Evolutionary conservation across 2,797 vertebrate species (phyloP).

Genomic region (Picus viridis): DNA sequence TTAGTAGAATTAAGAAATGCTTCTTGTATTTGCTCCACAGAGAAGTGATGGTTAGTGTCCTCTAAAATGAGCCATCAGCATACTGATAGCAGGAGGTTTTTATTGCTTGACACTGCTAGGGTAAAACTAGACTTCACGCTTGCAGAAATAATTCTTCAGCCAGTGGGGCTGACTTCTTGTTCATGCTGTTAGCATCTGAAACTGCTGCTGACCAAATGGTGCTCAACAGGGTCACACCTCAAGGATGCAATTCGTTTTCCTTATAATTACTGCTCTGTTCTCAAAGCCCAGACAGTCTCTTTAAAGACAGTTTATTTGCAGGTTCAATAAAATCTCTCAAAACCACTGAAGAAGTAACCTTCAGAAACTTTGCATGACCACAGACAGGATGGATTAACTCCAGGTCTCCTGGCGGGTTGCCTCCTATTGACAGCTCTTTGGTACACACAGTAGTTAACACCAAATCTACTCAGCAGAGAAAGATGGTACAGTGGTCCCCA

Average conservation of each 20-base stretch:
- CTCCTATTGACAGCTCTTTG: background rate
- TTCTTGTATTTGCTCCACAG: background rate
- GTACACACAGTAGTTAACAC: background rate
- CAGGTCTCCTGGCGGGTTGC: fast-evolving
- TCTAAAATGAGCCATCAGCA: background rate
- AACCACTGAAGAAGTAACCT: background rate
- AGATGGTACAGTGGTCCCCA: no score
- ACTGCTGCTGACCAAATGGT: slow-evolving; percentile 12
- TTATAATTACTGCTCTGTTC: slow-evolving; percentile 15
- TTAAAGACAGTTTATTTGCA: background rate
- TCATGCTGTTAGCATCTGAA: background rate
- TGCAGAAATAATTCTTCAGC: slow-evolving; percentile 9
- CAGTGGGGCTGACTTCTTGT: background rate
- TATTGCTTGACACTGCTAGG: background rate
- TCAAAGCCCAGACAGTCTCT: background rate
- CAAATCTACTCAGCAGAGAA: background rate
- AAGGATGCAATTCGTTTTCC: slow-evolving; percentile 5
- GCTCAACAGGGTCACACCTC: slow-evolving; percentile 12
- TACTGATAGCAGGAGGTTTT: background rate
- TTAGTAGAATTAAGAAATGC: background rate
- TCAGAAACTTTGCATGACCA: background rate
- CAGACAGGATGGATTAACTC: background rate
- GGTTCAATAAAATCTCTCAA: background rate
- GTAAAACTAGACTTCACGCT: background rate
- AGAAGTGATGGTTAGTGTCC: background rate